Evolutionary conservation across 2,888 invertebrate species (phyloP).

Genomic region (Zygogramma bicolorata): DNA sequence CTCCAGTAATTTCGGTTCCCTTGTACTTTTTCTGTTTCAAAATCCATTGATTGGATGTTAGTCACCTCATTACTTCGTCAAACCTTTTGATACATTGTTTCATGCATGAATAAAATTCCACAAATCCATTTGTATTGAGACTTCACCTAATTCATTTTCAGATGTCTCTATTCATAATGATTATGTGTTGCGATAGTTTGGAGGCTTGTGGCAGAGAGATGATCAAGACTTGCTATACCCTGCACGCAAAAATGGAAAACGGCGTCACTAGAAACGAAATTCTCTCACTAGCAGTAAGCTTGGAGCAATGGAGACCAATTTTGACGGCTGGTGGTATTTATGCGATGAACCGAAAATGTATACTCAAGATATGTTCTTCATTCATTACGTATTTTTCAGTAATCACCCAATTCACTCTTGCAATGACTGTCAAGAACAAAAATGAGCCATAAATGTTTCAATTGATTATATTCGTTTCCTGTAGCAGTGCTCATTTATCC

Average conservation of each 20-base stretch:
- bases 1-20: no score
- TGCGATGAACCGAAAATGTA: not conserved
- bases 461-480: no score
- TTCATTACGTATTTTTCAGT: not conserved
- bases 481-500: no score
- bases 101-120: no score
- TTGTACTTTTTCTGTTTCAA: no score
- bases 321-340: slow-evolving; percentile 4
- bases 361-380: not conserved
- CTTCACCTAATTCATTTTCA: not conserved
- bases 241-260: not conserved
- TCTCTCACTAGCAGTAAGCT: not conserved
- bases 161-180: not conserved
- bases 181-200: slow-evolving; percentile 10
- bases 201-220: slow-evolving; percentile 1
- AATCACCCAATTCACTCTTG: not conserved
- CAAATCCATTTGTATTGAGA: not conserved
- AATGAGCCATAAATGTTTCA: no score
- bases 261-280: not conserved
- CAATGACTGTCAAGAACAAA: not conserved
- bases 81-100: not conserved
- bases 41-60: no score
- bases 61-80: no score
- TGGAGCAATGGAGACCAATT: slow-evolving; percentile 3
- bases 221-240: not conserved